A percentile compares a stretch with the other conserved stretches of the same genome.
Evolutionary conservation across 1,140 invertebrate genomes (phyloP).

Genomic region (Chironomus tepperi): DNA sequence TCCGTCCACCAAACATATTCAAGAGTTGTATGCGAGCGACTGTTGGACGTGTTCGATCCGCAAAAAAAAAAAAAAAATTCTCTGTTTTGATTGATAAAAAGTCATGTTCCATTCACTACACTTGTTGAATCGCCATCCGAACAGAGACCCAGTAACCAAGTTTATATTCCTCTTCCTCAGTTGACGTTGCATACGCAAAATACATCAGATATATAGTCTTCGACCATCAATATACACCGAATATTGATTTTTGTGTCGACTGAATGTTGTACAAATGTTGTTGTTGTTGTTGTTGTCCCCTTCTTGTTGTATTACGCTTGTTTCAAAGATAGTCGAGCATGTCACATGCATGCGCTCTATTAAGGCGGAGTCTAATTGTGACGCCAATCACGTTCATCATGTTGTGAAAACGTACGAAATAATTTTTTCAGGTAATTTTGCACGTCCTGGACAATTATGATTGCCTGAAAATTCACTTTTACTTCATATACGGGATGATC

Average conservation of each 20-base stretch:
- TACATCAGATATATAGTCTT: too few relatives aligned
- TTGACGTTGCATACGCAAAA: background rate
- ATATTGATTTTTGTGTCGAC: constrained; percentile 19
- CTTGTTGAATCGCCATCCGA: constrained; percentile 16
- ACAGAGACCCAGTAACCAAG: background rate
- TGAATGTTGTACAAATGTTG: background rate
- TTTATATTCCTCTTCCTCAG: constrained; percentile 5
- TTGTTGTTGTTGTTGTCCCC: too few relatives aligned
- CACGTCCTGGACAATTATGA: constrained; percentile 21
- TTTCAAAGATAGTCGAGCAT: background rate
- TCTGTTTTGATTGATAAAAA: constrained; percentile 18
- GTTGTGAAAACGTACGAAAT: constrained; percentile 20
- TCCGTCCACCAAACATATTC: constrained; percentile 5
- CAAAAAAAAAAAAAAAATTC: background rate
- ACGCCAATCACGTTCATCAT: background rate
- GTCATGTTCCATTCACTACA: background rate
- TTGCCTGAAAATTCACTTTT: background rate
- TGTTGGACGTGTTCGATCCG: constrained; percentile 5
- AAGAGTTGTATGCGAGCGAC: background rate
- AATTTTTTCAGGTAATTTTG: constrained; percentile 2
- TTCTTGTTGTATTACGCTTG: too few relatives aligned
- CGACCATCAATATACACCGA: background rate
- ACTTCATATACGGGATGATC: background rate
- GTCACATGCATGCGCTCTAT: background rate
- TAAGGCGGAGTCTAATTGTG: constrained; percentile 17